Percentiles rank a stretch among this genome's conserved stretches.
Evolutionary conservation across 2,113 vertebrate genomes (phyloP).

Genomic region (Nothocercus julius): DNA sequence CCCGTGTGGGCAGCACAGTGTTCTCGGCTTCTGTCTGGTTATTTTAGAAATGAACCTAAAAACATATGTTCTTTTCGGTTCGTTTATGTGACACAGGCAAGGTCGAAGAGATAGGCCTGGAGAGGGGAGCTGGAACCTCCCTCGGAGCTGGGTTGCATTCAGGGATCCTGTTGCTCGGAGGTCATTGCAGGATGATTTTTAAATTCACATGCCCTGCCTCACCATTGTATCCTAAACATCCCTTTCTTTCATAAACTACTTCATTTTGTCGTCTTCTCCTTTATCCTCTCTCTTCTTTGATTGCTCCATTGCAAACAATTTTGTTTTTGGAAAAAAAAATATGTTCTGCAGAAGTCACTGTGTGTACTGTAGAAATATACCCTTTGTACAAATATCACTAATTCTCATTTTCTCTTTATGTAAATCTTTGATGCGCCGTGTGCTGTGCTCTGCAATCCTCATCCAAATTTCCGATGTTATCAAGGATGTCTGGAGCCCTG

Average conservation of each 20-base stretch:
- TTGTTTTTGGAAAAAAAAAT: neutral
- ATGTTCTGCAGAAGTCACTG: neutral
- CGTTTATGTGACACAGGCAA: conserved; percentile 50
- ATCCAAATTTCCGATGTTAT: neutral
- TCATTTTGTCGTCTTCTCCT: neutral
- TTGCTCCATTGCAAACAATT: neutral
- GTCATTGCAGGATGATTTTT: conserved; percentile 21
- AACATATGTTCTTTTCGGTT: conserved; percentile 62
- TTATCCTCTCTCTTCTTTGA: neutral
- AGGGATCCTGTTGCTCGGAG: neutral
- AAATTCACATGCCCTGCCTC: neutral
- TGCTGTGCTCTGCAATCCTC: neutral
- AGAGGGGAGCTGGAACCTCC: conserved; percentile 47
- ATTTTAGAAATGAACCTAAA: conserved; percentile 63
- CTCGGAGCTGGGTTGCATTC: neutral
- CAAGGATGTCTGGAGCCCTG: neutral
- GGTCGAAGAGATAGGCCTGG: conserved; percentile 43
- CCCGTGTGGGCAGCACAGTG: conserved; percentile 3
- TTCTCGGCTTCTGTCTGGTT: conserved; percentile 34
- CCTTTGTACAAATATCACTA: neutral
- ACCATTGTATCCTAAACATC: neutral
- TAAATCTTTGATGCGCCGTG: neutral
- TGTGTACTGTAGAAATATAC: neutral
- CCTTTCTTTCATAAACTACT: neutral
- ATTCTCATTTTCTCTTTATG: neutral